phyloP scores from a whole-genome alignment of 2,113 vertebrate genomes.

The Entomyzon cyanotis region DNA sequence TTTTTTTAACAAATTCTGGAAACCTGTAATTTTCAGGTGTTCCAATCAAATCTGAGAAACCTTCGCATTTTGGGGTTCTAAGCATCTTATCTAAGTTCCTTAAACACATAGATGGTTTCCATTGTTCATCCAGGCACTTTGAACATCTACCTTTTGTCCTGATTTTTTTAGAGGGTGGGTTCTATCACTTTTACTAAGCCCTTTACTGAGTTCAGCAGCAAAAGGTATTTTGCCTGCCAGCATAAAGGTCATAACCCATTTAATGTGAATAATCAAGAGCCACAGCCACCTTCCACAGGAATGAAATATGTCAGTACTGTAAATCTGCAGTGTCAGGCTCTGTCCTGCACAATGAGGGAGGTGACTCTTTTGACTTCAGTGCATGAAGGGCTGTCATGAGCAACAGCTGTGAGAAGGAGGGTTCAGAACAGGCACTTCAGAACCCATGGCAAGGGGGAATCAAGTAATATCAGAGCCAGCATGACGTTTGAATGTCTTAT shows the following conservation, averaged over 20 bases:
- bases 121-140: background rate
- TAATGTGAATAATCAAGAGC: background rate
- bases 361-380: slow-evolving; percentile 5
- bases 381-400: background rate
- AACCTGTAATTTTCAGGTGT: background rate
- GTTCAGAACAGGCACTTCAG: background rate
- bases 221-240: background rate
- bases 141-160: background rate
- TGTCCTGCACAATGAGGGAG: background rate
- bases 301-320: background rate
- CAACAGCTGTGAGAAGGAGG: background rate
- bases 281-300: background rate
- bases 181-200: background rate
- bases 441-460: background rate
- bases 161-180: background rate
- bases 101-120: background rate
- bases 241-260: background rate
- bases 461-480: background rate
- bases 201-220: background rate
- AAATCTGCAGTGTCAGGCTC: background rate
- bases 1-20: background rate
- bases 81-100: background rate
- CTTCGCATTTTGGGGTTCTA: background rate
- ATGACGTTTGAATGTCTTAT: background rate
- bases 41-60: background rate